Base-by-base conservation (phyloP, 2,113 vertebrate genomes). In the Channa maculata region DNA sequence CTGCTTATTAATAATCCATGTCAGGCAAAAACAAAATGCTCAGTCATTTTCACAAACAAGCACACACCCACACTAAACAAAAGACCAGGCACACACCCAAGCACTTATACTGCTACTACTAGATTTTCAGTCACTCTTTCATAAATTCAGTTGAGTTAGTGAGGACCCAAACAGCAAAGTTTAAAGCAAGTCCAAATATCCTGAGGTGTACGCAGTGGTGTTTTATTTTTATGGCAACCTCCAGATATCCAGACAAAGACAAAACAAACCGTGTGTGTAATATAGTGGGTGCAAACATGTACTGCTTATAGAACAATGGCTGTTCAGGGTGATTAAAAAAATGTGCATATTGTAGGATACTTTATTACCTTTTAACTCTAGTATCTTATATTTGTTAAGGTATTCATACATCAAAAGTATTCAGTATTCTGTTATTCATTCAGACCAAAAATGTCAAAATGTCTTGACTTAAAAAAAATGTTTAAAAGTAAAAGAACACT, bases 1-100 rank as follows among this genome's bases (percentile, higher is more conserved):
- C 33, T 52, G 44, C 59, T 75, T 70, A 75, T 80, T 85, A 81
- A 85, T 67, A 72, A 12, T 52, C 51, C 59, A 77, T 77, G 41
- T 77, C 52, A 62, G 51, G 48, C 46, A 69, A 63, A 65, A 24
- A 63, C 61, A 83, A 77, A 79, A 67, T 53, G 58, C 14, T 58
- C 24, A 13, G 55, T 41, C 9, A 79, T 38, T 44, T 54, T 68
- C 39, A 54, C 75, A 63, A 49, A 63, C 53, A 61, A 55, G 53
- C 68, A 50, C 67, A 75, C 44, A 58, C 72, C 46, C 50, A 74
- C 3, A 38, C 62, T 36, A 12, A 54, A 73, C 48, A 64, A 50
- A 70, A 59, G 45, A 2, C 15, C 50, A 63, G 54, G 45, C 43
- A 68, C 57, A 24, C 52, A 36, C 34, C 11, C 38, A 61, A 15